Conservation (phyloP, 2,888 invertebrate species). For the Apotomis turbidana region DNA sequence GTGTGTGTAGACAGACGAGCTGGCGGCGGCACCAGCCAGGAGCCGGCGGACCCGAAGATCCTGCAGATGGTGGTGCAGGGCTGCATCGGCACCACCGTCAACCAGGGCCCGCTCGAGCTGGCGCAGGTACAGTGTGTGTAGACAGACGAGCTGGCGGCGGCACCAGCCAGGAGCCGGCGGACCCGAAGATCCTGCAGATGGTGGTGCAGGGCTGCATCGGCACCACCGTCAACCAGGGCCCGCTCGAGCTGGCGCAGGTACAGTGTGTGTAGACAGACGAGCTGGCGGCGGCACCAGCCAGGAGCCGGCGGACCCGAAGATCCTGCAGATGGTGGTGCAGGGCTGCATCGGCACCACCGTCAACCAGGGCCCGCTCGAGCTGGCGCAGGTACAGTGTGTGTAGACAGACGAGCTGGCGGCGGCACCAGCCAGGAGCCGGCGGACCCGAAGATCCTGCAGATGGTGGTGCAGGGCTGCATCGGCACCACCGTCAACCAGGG, state of each 20-base stretch:
- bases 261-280: too few species aligned
- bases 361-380: slow-evolving; percentile 98
- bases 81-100: slow-evolving; percentile 96
- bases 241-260: slow-evolving; percentile 94
- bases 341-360: slow-evolving; percentile 98
- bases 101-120: slow-evolving; percentile 98
- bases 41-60: slow-evolving; percentile 98
- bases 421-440: slow-evolving; percentile 95
- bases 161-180: slow-evolving; percentile 96
- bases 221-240: slow-evolving; percentile 97
- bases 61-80: slow-evolving; percentile 99
- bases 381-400: slow-evolving; percentile 85
- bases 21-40: slow-evolving; percentile 95
- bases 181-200: slow-evolving; percentile 99
- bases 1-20: slow-evolving; percentile 83
- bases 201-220: slow-evolving; percentile 98
- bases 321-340: slow-evolving; percentile 99
- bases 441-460: slow-evolving; percentile 98
- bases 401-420: slow-evolving; percentile 89
- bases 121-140: slow-evolving; percentile 82
- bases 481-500: slow-evolving; percentile 98
- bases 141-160: slow-evolving; percentile 85
- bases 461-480: slow-evolving; percentile 99
- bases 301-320: slow-evolving; percentile 98
- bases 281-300: slow-evolving; percentile 93